A percentile compares a stretch with the other conserved stretches of the same genome.
These are phyloP conservation scores for Orchestes rusci DNA, from an alignment of 2,888 invertebrate genomes.

Conservation along the genomic window DNA sequence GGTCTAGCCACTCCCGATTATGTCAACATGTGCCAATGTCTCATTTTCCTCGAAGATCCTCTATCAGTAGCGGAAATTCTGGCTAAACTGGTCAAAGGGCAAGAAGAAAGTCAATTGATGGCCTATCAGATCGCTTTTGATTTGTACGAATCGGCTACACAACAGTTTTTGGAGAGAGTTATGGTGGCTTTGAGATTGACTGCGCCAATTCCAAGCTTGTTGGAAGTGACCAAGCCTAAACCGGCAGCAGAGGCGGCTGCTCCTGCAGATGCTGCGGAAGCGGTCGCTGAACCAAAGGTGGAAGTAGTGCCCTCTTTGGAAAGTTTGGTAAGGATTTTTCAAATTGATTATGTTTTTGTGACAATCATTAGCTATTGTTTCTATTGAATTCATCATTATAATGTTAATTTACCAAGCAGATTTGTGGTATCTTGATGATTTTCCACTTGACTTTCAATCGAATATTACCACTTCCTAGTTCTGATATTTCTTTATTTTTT, in stretches of 20 bases:
- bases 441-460: too few species aligned
- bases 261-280: conserved; percentile 38
- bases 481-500: too few species aligned
- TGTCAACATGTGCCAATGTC: conserved; percentile 96
- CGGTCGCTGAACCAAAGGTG: conserved; percentile 33
- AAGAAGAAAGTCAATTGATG: conserved; percentile 71
- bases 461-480: too few species aligned
- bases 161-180: conserved; percentile 88
- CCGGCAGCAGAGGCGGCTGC: background rate
- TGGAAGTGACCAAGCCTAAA: conserved; percentile 53
- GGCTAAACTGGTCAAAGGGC: conserved; percentile 77
- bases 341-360: too few species aligned
- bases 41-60: conserved; percentile 94
- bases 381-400: too few species aligned
- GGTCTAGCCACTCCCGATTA: conserved; percentile 89
- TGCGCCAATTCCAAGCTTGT: conserved; percentile 71
- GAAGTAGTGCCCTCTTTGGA: conserved; percentile 53
- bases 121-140: conserved; percentile 99
- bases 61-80: conserved; percentile 87
- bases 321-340: conserved; percentile 44
- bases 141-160: conserved; percentile 97
- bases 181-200: conserved; percentile 74
- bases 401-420: too few species aligned
- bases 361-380: too few species aligned
- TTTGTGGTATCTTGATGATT: too few species aligned